Evolutionary conservation across 1,140 invertebrate genomes (phyloP).

Genomic region (Monomorium pharaonis): DNA sequence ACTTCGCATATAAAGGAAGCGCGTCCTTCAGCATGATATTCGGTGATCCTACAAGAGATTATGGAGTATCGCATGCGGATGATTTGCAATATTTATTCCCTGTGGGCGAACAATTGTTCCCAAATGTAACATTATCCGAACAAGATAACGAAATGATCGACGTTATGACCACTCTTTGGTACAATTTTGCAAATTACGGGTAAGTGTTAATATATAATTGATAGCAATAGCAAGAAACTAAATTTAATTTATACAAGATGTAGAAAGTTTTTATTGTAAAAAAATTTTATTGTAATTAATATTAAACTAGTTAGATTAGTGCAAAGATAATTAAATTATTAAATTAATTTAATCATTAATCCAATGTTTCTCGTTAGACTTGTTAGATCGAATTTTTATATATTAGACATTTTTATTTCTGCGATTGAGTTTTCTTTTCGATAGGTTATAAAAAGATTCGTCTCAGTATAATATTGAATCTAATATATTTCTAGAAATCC

Average conservation of each 20-base stretch:
- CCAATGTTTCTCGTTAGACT: not conserved
- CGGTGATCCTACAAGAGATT: conserved; percentile 86
- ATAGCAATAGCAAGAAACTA: not conserved
- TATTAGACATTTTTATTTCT: not conserved
- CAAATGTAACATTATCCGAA: conserved; percentile 81
- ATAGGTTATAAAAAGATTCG: not conserved
- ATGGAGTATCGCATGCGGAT: conserved; percentile 90
- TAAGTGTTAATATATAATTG: conserved; percentile 77
- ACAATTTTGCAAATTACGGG: conserved; percentile 90
- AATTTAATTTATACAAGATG: not conserved
- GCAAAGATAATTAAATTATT: not conserved
- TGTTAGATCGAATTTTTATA: not conserved
- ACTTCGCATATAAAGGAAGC: conserved; percentile 88
- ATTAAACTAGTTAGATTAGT: not conserved
- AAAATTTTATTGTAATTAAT: not conserved
- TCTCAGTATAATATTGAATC: not conserved
- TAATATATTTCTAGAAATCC: conserved; percentile 82
- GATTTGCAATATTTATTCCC: conserved; percentile 91
- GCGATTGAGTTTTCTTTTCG: not conserved
- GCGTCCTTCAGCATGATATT: conserved; percentile 90
- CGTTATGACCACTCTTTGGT: conserved; percentile 88
- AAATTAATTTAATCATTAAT: not conserved
- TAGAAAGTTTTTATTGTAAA: not conserved
- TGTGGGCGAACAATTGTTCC: conserved; percentile 86
- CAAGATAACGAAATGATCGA: conserved; percentile 85